Conservation (phyloP, 2,113 vertebrate species). For the Struthidea cinerea region DNA sequence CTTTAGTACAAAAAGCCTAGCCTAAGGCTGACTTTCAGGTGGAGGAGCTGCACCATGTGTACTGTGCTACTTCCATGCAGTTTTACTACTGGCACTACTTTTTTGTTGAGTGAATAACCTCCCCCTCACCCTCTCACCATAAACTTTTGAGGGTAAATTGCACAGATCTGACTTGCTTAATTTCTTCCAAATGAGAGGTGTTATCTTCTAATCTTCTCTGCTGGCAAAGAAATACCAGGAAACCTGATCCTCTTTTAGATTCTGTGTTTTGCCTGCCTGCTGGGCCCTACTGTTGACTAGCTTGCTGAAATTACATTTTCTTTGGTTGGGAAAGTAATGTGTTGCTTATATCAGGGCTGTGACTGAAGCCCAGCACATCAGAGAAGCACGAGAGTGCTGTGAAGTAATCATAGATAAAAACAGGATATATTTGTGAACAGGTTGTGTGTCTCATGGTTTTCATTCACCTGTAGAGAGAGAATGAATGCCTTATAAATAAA, state of each 20-base stretch:
- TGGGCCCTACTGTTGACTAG: constrained; percentile 36
- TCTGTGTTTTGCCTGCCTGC: background rate
- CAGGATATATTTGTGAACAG: constrained; percentile 52
- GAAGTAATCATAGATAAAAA: constrained; percentile 54
- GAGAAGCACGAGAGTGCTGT: constrained; percentile 13
- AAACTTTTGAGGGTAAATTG: background rate
- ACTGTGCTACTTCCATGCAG: background rate
- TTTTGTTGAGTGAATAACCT: background rate
- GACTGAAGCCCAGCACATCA: constrained; percentile 32
- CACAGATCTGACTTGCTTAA: background rate
- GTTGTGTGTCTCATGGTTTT: constrained; percentile 32
- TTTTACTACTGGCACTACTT: background rate
- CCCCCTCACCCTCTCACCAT: background rate
- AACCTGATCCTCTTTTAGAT: background rate
- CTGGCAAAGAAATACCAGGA: background rate
- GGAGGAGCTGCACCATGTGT: accelerated
- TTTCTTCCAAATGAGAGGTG: background rate
- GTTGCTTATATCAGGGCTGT: constrained; percentile 41
- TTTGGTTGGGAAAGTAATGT: constrained; percentile 9
- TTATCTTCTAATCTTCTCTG: constrained; percentile 23
- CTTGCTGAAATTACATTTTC: constrained; percentile 50
- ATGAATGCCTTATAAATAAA: constrained; percentile 35
- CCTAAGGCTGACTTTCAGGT: background rate
- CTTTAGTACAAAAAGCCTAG: background rate
- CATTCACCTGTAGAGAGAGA: constrained; percentile 43